Conservation (phyloP, 2,888 invertebrate genomes). For the Synanthedon myopaeformis region DNA sequence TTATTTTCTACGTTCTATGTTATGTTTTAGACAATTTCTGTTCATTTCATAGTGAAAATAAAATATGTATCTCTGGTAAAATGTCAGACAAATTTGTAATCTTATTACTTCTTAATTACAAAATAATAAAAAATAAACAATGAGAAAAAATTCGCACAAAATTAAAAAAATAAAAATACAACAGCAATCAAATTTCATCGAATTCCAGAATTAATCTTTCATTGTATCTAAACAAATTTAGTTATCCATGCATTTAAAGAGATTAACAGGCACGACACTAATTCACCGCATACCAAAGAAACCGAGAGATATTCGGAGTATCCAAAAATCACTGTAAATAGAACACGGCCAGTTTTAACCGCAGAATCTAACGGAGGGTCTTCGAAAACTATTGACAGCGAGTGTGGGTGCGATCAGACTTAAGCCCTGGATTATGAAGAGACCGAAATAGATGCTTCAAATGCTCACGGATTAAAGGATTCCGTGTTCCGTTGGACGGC, state of each 20-base stretch:
- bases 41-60: too few species aligned
- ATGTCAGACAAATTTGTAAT: too few species aligned
- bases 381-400: conserved; percentile 70
- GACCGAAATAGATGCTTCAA: conserved; percentile 69
- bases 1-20: too few species aligned
- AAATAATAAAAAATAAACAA: too few species aligned
- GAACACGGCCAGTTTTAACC: conserved; percentile 52
- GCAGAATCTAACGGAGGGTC: conserved; percentile 58
- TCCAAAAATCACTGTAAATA: conserved; percentile 41
- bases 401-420: conserved; percentile 69
- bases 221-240: not conserved
- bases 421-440: conserved; percentile 68
- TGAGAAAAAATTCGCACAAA: too few species aligned
- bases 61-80: too few species aligned
- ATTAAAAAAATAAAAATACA: too few species aligned
- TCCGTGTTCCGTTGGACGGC: conserved; percentile 63
- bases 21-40: too few species aligned
- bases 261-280: conserved; percentile 32
- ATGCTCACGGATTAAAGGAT: conserved; percentile 68
- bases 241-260: conserved; percentile 12
- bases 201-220: not conserved
- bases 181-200: too few species aligned
- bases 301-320: conserved; percentile 56
- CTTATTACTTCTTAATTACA: too few species aligned
- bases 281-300: conserved; percentile 43